phyloP scores from a whole-genome alignment of 2,888 invertebrate species.

The Phania funesta region DNA sequence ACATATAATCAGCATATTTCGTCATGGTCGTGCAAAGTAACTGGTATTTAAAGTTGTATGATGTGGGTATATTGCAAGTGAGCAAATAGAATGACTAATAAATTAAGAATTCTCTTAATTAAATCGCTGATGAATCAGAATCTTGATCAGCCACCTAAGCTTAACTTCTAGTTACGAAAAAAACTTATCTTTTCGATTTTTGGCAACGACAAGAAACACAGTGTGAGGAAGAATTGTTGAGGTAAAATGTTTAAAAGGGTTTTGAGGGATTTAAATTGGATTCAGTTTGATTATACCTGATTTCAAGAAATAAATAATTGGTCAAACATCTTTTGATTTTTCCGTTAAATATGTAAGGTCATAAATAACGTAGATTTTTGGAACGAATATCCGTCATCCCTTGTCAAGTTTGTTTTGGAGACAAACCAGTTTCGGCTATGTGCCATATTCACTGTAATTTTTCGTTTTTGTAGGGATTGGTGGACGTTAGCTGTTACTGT shows the following conservation, averaged over 20 bases:
- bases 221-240: not conserved
- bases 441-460: too few relatives aligned
- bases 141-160: slow-evolving; percentile 2
- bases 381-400: too few relatives aligned
- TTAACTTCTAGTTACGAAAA: slow-evolving; percentile 15
- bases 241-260: not conserved
- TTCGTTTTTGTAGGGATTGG: too few relatives aligned
- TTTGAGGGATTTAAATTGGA: too few relatives aligned
- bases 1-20: not conserved
- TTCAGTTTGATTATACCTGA: too few relatives aligned
- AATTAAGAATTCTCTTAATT: slow-evolving; percentile 17
- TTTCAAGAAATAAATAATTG: too few relatives aligned
- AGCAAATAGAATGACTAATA: slow-evolving; percentile 44
- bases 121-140: slow-evolving; percentile 32
- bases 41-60: slow-evolving; percentile 3
- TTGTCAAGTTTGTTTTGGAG: too few relatives aligned
- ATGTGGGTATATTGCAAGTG: slow-evolving; percentile 24
- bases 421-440: too few relatives aligned
- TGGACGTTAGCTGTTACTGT: too few relatives aligned
- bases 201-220: not conserved
- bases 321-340: too few relatives aligned
- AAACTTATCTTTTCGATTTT: not conserved
- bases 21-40: not conserved
- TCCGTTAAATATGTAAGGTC: too few relatives aligned
- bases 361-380: too few relatives aligned